Base-by-base conservation (phyloP, 1,140 invertebrate species). In the Lepidotrigona ventralis region DNA sequence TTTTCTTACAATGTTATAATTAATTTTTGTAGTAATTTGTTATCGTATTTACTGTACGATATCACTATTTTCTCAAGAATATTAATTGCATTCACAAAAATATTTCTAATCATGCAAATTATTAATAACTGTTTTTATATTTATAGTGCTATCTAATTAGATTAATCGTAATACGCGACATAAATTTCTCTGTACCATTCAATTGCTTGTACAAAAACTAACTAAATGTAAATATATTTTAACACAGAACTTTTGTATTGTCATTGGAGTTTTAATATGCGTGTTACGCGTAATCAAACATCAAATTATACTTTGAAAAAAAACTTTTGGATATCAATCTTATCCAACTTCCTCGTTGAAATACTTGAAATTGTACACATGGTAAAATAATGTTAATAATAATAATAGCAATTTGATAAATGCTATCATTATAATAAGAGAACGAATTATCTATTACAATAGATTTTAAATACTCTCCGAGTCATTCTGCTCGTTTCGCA, bases 161-260 rank as follows among this genome's bases (percentile, higher is more conserved):
- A 53, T 72, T 21, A 72, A 12, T 33, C 26, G 2, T 72, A 29
- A 72, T 46, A n/a, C 51, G n/a, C 15, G 2, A 26, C 19, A 72
- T 56, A 69, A 66, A 66, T 66, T 66, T 2, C 17, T 33, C 33
- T 17, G 29, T 17, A 63, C 33, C 11, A 71, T 4, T 68, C 33
- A 70, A 84, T 89, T 46, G 19, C 84, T 90, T 89, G 86, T 85
- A 39, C 66, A 86, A n/a, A n/a, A n/a, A 86, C 77, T 78, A 46
- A n/a, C 53, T 74, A 33, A 69, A 86, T 81, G 63, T 17, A 81
- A 88, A 74, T 75, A 60, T 21, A 17, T 33, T 46, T 70, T 79
- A 73, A 26, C 26, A 58, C 5, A 29, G n/a, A 72, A 33, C 33
- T 33, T 81, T 14, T 3, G 21, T 15, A 76, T 5, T 79, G 33